Percentiles rank a stretch among this genome's conserved stretches.
phyloP scores from a whole-genome alignment of 2,797 vertebrate species.

The Macrochelys suwanniensis region DNA sequence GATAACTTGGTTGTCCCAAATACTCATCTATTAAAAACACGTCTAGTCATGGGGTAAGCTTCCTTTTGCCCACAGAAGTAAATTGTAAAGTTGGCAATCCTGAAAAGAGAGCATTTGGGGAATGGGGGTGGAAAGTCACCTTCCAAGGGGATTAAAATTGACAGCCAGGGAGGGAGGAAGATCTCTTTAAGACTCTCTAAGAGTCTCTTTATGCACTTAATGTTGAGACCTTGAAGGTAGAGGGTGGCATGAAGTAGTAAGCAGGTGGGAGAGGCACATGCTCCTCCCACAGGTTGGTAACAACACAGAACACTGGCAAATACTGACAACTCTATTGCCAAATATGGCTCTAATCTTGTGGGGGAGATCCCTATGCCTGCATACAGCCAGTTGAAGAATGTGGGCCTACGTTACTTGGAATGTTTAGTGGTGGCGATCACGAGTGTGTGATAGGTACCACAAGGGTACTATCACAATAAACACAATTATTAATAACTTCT shows the following conservation, averaged over 20 bases:
- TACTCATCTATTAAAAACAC: not conserved
- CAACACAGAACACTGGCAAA: not conserved
- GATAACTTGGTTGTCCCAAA: not conserved
- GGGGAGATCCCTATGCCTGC: rapidly evolving
- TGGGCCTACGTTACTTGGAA: not conserved
- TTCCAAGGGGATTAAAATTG: too few relatives aligned
- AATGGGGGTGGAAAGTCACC: too few relatives aligned
- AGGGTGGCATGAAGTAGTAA: not conserved
- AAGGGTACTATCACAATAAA: not conserved
- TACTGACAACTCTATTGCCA: not conserved
- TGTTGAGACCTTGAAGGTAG: not conserved
- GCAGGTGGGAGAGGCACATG: not conserved
- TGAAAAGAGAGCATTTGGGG: not conserved
- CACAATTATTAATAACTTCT: not conserved
- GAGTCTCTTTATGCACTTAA: too few relatives aligned
- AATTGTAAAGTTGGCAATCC: not conserved
- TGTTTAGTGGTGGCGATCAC: rapidly evolving
- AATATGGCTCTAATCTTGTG: not conserved
- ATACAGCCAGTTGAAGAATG: not conserved
- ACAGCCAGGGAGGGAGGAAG: too few relatives aligned
- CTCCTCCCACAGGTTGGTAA: not conserved
- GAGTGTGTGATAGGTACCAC: too few relatives aligned
- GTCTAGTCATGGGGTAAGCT: too few relatives aligned
- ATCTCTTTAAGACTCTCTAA: too few relatives aligned
- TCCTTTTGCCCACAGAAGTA: not conserved